Base-by-base conservation (phyloP, 2,888 invertebrate genomes). In the Acanthoscelides obtectus region DNA sequence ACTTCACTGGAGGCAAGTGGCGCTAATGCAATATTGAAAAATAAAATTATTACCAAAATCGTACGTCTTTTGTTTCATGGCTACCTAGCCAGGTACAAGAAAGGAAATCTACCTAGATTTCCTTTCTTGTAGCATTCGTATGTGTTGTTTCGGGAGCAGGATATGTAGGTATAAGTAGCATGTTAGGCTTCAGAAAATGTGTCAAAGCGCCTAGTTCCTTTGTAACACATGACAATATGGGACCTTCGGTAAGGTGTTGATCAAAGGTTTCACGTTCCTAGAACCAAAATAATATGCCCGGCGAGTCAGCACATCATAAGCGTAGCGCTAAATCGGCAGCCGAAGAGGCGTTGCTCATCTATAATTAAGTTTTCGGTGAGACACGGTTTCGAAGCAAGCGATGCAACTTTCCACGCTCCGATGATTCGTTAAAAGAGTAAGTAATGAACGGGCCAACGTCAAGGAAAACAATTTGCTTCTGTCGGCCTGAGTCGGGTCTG, bases 351-450 rank as follows among this genome's bases (percentile, higher is more conserved):
- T 6, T 12, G 45, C 45, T 45, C 45, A 45, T 45, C 45, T 45
- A 17, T 45, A 45, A 45, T 45, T 45, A 45, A 45, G 45, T 45
- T 45, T 45, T 45, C 5, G 3, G 45, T 45, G 45, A 45, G 45
- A 45, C 45, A 45, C 45, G 8, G 45, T 12, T n/a, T n/a, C n/a
- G 45, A 45, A 45, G 12, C 45, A 17, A 45, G 45, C 45, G 45
- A 45, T 45, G 45, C 45, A n/a, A 67, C 19, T 79, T 80, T 79
- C 80, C 79, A 80, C 80, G 80, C 76, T 79, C 79, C 80, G 80
- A 79, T 80, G 81, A 79, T 79, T 80, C 80, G 81, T 80, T 80
- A 80, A 80, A 80, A 80, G 80, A 79, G 81, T 81, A 79, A 81
- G 77, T 81, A 80, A 81, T 81, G 80, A 81, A 80, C 77, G 77